Conservation (phyloP, 2,888 invertebrate genomes). For the Drosophila pseudotakahashii region DNA sequence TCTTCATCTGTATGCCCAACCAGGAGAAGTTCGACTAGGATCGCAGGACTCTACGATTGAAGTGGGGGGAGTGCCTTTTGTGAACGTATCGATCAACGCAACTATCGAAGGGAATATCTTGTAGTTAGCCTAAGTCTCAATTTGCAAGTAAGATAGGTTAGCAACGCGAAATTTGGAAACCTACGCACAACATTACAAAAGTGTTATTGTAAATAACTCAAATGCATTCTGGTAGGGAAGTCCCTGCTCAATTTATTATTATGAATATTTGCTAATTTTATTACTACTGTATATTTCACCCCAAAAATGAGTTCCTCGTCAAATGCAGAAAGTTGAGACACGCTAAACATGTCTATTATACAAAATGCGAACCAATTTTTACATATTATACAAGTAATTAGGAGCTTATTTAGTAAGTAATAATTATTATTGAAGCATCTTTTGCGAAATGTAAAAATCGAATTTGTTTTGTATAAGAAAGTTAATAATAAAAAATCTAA, state of each 20-base stretch:
- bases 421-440: conserved; percentile 41
- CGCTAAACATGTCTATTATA: conserved; percentile 11
- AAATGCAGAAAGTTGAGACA: conserved; percentile 5
- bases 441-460: conserved; percentile 54
- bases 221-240: conserved; percentile 39
- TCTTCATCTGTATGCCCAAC: conserved; percentile 92
- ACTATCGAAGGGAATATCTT: conserved; percentile 22
- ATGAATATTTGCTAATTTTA: conserved; percentile 18
- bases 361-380: conserved; percentile 25
- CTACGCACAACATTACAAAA: conserved; percentile 44
- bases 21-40: conserved; percentile 83
- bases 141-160: conserved; percentile 27
- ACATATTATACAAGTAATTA: conserved; percentile 44
- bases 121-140: conserved; percentile 55
- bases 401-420: conserved; percentile 20
- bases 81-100: conserved; percentile 20
- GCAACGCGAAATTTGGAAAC: conserved; percentile 12
- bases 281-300: conserved; percentile 28
- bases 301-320: conserved; percentile 26
- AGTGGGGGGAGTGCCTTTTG: conserved; percentile 55
- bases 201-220: conserved; percentile 55
- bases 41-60: not conserved
- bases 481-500: conserved; percentile 36
- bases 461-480: conserved; percentile 63
- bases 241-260: conserved; percentile 2